Conservation (phyloP, 2,888 invertebrate genomes). For the Drosophila subquinaria region DNA sequence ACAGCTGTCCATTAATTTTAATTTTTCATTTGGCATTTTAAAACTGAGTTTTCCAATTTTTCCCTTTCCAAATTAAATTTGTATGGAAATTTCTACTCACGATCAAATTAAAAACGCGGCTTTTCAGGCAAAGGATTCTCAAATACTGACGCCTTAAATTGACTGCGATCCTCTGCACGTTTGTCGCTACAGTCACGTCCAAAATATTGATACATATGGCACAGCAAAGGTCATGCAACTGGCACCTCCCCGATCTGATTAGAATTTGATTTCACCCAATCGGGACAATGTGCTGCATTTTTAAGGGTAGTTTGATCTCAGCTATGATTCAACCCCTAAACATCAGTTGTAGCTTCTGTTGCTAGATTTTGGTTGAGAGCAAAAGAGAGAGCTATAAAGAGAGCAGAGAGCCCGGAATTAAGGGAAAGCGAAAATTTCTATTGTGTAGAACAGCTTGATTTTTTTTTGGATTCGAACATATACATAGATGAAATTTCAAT, state of each 20-base stretch:
- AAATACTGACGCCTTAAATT: slow-evolving; percentile 49
- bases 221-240: slow-evolving; percentile 56
- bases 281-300: neutral
- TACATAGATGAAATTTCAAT: slow-evolving; percentile 27
- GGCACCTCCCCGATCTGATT: slow-evolving; percentile 71
- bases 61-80: neutral
- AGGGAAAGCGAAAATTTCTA: neutral
- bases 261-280: slow-evolving; percentile 58
- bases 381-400: slow-evolving; percentile 10
- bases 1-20: neutral
- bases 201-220: slow-evolving; percentile 43
- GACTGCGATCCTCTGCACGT: slow-evolving; percentile 5
- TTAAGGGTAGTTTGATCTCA: slow-evolving; percentile 63
- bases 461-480: slow-evolving; percentile 5
- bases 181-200: slow-evolving; percentile 53
- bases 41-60: neutral
- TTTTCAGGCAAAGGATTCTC: slow-evolving; percentile 33
- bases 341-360: neutral
- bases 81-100: slow-evolving; percentile 1
- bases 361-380: neutral
- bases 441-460: neutral
- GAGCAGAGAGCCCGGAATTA: neutral
- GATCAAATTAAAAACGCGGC: slow-evolving; percentile 20
- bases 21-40: neutral
- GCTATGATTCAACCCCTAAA: slow-evolving; percentile 54